Evolutionary conservation across 64 coral and sea anemone species (phyloP), one percentile per base, ranked within the genome.

Genomic region (Catalaphyllia jardinei): DNA sequence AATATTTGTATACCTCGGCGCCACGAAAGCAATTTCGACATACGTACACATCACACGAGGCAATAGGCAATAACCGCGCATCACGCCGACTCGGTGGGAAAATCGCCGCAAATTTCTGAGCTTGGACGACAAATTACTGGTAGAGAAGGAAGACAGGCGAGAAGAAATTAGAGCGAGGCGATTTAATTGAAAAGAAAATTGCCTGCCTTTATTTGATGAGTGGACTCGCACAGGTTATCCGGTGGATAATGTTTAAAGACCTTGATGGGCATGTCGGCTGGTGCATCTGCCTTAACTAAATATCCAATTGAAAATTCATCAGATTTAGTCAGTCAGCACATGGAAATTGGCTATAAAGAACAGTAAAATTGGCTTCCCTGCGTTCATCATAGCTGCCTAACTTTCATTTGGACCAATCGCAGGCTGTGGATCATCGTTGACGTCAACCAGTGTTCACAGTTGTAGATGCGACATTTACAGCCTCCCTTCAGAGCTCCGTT

Each of bases 151-250:
- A 10, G 39, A 71, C 30, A 71, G 39, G 35, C 63, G 62, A 71
- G 33, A 50, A 27, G 13, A 71, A 71, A 50, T 71, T 85, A 85
- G 39, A 71, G 62, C 35, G 38, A 71, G 62, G 63, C 39, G 81
- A 42, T 71, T 85, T 85, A 85, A 85, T 85, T 85, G 81, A 71
- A 85, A 71, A 85, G 62, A 71, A 85, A 85, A 85, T 71, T 71
- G 81, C 67, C 81, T 71, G 20, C 81, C 67, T 69, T 85, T 85
- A 85, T 85, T 85, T 85, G 81, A 85, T 85, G 81, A 85, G 81
- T 85, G 63, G 81, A 50, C 63, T 85, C 62, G 63, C 81, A 85
- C 60, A 71, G 81, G 63, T 85, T 85, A 85, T 85, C 81, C 81
- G 81, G 63, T 71, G 14, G 81, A 85, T 85, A 85, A 85, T 85